Conservation (phyloP, 2,797 vertebrate species). For the Rhinophrynus dorsalis region DNA sequence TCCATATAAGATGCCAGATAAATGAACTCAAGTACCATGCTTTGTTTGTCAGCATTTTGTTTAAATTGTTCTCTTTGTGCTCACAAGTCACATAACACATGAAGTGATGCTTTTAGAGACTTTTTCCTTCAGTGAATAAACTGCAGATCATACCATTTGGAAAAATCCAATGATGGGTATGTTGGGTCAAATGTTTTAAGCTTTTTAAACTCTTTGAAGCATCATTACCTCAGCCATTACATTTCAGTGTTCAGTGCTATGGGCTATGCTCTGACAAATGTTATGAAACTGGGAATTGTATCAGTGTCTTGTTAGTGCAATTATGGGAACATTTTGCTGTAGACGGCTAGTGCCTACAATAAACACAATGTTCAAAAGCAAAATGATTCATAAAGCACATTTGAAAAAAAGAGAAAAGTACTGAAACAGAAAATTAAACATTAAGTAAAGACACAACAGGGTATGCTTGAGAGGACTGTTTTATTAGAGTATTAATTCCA, state of each 20-base stretch:
- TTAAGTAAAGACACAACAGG: conserved; percentile 2
- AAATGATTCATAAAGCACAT: conserved; percentile 30
- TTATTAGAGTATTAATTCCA: neutral
- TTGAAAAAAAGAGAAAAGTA: neutral
- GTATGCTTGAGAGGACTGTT: neutral
- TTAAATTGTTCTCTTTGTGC: neutral
- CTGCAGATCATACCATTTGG: conserved; percentile 11
- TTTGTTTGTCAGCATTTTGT: neutral
- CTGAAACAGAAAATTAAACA: conserved; percentile 21
- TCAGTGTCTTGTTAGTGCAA: conserved; percentile 48
- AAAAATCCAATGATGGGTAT: conserved; percentile 7
- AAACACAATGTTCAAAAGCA: conserved; percentile 22
- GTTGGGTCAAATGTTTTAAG: conserved; percentile 37
- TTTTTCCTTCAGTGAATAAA: neutral
- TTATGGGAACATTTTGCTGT: conserved; percentile 21
- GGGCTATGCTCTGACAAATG: conserved; percentile 40
- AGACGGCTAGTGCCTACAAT: conserved; percentile 12
- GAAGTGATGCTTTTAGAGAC: neutral
- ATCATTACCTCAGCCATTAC: conserved; percentile 40
- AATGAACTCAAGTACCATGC: conserved; percentile 5
- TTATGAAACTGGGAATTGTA: conserved; percentile 27
- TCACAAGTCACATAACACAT: neutral
- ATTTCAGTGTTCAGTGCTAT: conserved; percentile 15
- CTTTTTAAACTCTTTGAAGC: conserved; percentile 40
- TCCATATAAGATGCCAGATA: neutral